phyloP scores from a whole-genome alignment of 2,888 invertebrate genomes.

The Kryphioiulus occultus region DNA sequence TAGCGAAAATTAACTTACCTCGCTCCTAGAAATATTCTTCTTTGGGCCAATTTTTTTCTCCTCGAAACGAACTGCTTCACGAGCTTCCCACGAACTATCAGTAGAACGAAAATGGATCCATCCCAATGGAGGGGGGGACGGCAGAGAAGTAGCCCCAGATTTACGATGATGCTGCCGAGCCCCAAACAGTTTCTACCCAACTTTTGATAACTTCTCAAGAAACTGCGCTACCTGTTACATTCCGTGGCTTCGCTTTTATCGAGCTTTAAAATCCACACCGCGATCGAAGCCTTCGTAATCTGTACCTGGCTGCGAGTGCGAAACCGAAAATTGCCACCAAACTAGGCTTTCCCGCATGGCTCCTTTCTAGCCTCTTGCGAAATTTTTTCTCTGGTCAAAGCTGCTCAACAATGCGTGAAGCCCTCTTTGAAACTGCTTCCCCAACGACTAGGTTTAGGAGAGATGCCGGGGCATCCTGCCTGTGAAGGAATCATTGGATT shows the following conservation, averaged over 20 bases:
- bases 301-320: not conserved
- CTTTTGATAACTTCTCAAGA: not conserved
- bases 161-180: not conserved
- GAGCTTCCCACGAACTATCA: not conserved
- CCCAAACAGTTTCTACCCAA: not conserved
- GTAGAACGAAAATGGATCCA: not conserved
- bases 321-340: not conserved
- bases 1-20: not conserved
- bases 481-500: not conserved
- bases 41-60: not conserved
- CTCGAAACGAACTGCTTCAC: not conserved
- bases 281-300: not conserved
- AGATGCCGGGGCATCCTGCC: not conserved
- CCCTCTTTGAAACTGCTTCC: not conserved
- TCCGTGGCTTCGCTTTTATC: not conserved
- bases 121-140: not conserved
- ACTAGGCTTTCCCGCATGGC: not conserved
- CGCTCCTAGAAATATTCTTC: not conserved
- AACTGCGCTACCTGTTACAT: not conserved
- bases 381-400: not conserved
- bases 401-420: constrained; percentile 9
- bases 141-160: not conserved
- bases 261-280: not conserved
- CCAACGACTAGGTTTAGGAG: not conserved
- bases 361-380: not conserved